Conservation (phyloP, 1,140 invertebrate genomes). For the Calosoma granatense region DNA sequence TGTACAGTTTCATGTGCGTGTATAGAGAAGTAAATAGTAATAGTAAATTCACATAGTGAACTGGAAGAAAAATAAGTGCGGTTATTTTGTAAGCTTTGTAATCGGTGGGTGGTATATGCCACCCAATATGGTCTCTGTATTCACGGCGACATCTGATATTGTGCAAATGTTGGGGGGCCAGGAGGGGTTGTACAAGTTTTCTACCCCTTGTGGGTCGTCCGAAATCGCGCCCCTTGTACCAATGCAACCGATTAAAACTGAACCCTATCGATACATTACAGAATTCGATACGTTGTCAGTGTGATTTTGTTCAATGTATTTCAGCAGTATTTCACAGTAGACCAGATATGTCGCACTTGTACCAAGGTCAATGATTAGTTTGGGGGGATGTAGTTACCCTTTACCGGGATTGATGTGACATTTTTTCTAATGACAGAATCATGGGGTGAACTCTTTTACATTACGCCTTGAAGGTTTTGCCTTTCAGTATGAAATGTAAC, state of each 20-base stretch:
- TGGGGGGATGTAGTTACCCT: slow-evolving; percentile 3
- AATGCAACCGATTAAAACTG: slow-evolving; percentile 16
- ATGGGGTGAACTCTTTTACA: slow-evolving; percentile 6
- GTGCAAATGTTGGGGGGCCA: background rate
- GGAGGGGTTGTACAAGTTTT: background rate
- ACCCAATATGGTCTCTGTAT: background rate
- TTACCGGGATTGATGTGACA: background rate
- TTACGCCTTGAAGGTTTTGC: background rate
- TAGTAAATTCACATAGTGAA: too few relatives aligned
- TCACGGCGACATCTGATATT: background rate
- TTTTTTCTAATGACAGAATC: slow-evolving; percentile 12
- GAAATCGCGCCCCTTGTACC: slow-evolving; percentile 6
- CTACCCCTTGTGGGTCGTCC: background rate
- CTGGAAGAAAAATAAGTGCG: slow-evolving; percentile 1
- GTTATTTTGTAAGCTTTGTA: background rate
- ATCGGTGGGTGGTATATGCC: background rate
- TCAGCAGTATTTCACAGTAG: background rate
- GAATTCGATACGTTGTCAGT: slow-evolving; percentile 18
- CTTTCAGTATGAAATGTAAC: too few relatives aligned
- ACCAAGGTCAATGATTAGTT: too few relatives aligned
- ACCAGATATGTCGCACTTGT: background rate
- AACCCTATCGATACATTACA: slow-evolving; percentile 13
- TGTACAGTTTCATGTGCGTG: too few relatives aligned
- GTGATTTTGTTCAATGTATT: slow-evolving; percentile 10
- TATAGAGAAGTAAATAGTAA: too few relatives aligned